These are phyloP conservation scores for Staurois parvus DNA, from an alignment of 2,797 vertebrate genomes.

Conservation along the genomic window DNA sequence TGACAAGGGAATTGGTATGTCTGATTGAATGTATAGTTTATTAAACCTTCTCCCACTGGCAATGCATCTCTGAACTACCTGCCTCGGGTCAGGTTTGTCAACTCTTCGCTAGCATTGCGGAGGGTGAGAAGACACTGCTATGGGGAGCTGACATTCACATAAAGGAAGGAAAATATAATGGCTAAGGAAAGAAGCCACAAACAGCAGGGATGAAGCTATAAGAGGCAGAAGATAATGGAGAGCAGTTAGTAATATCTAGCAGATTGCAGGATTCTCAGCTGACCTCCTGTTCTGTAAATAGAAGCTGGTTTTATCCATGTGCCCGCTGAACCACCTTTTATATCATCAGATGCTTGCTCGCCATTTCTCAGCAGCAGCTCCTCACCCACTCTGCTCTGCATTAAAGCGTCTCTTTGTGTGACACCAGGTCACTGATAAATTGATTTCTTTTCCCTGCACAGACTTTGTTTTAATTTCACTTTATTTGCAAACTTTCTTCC, in stretches of 20 bases:
- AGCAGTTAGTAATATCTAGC: constrained; percentile 49
- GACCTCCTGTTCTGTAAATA: constrained; percentile 60
- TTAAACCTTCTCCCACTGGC: constrained; percentile 6
- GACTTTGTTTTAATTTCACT: constrained; percentile 47
- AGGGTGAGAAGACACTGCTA: neutral
- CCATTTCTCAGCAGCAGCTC: constrained; percentile 28
- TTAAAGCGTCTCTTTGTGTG: constrained; percentile 42
- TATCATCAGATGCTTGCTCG: constrained; percentile 45
- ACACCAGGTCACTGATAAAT: constrained; percentile 53
- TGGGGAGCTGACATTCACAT: constrained; percentile 25
- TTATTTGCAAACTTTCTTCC: constrained; percentile 51
- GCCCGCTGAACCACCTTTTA: constrained; percentile 44
- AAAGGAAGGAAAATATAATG: constrained; percentile 42
- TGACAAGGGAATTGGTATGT: constrained; percentile 2
- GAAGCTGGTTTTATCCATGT: constrained; percentile 51
- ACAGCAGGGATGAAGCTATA: constrained; percentile 43
- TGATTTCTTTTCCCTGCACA: constrained; percentile 44
- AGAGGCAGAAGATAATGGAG: constrained; percentile 44
- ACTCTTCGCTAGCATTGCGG: constrained; percentile 7
- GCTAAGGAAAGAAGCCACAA: constrained; percentile 22
- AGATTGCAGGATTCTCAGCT: constrained; percentile 56
- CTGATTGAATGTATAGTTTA: constrained; percentile 11
- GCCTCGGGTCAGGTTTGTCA: constrained; percentile 15
- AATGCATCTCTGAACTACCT: neutral
- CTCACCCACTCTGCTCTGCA: constrained; percentile 37